Percentiles rank a stretch among this genome's conserved stretches.
Conservation (phyloP, 2,888 invertebrate species). For the Tipula vernalis region DNA sequence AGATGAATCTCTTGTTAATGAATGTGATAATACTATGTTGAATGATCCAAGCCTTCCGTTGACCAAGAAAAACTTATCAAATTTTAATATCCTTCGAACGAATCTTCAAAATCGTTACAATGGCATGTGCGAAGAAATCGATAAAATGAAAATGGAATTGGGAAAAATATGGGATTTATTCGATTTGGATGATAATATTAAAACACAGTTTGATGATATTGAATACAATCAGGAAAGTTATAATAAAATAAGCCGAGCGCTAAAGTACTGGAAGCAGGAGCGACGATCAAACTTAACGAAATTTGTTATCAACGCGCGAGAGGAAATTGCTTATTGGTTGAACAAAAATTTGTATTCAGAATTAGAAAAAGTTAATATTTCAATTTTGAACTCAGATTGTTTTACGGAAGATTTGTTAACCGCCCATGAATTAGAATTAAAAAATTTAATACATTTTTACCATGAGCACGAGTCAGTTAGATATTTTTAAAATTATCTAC, state of each 20-base stretch:
- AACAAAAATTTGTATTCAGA: slow-evolving; percentile 58
- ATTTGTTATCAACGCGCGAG: slow-evolving; percentile 42
- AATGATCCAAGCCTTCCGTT: slow-evolving; percentile 42
- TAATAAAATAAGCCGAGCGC: slow-evolving; percentile 43
- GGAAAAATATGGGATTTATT: slow-evolving; percentile 60
- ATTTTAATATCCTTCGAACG: slow-evolving; percentile 44
- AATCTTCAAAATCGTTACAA: slow-evolving; percentile 43
- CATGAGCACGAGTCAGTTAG: slow-evolving; percentile 45
- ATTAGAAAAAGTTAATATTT: slow-evolving; percentile 41
- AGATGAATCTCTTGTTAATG: slow-evolving; percentile 24
- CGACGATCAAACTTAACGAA: slow-evolving; percentile 64
- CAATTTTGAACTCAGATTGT: slow-evolving; percentile 49
- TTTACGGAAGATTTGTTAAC: slow-evolving; percentile 70
- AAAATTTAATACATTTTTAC: slow-evolving; percentile 53
- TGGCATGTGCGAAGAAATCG: slow-evolving; percentile 43
- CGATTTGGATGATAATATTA: slow-evolving; percentile 49
- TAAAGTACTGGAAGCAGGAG: slow-evolving; percentile 59
- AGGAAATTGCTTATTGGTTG: slow-evolving; percentile 64
- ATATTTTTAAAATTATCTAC: neutral
- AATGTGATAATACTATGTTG: slow-evolving; percentile 26
- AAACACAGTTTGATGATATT: slow-evolving; percentile 45
- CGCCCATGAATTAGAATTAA: slow-evolving; percentile 64
- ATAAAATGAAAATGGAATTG: slow-evolving; percentile 50
- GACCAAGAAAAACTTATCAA: slow-evolving; percentile 48
- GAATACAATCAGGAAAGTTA: slow-evolving; percentile 27